phyloP scores from a whole-genome alignment of 2,797 vertebrate species.

The Esox lucius region DNA sequence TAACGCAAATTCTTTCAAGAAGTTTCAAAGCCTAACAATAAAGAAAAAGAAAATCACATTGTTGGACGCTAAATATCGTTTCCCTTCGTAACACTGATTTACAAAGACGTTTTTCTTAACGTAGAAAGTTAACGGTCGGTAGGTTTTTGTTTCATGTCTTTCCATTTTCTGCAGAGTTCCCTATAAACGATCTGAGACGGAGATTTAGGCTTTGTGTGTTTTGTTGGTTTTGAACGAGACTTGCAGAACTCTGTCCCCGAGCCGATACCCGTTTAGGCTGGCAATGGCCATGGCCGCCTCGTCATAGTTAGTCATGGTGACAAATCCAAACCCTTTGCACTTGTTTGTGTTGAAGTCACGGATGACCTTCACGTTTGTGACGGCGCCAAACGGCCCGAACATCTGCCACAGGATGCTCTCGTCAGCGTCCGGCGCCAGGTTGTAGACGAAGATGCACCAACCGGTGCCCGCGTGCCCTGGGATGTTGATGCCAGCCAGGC shows the following conservation, averaged over 20 bases:
- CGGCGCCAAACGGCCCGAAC: slow-evolving; percentile 97
- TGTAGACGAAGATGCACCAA: slow-evolving; percentile 99
- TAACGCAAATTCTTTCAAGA: slow-evolving; percentile 89
- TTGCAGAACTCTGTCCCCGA: slow-evolving; percentile 96
- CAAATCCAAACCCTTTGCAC: slow-evolving; percentile 99
- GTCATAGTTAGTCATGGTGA: slow-evolving; percentile 99
- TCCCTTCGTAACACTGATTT: slow-evolving; percentile 87
- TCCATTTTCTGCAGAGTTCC: slow-evolving; percentile 79
- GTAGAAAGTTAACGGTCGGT: slow-evolving; percentile 83
- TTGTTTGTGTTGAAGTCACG: slow-evolving; percentile 99
- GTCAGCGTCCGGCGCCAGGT: slow-evolving; percentile 94
- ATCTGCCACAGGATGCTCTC: slow-evolving; percentile 99
- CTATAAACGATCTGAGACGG: slow-evolving; percentile 86
- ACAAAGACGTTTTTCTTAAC: slow-evolving; percentile 90
- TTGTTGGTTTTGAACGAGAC: slow-evolving; percentile 99
- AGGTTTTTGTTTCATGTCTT: slow-evolving; percentile 59
- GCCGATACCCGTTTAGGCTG: slow-evolving; percentile 97
- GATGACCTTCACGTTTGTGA: slow-evolving; percentile 98
- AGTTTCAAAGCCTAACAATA: slow-evolving; percentile 84
- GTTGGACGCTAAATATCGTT: slow-evolving; percentile 87
- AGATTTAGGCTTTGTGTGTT: slow-evolving; percentile 96
- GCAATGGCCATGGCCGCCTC: slow-evolving; percentile 98
- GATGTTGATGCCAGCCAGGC: slow-evolving; percentile 96
- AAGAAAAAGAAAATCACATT: slow-evolving; percentile 66
- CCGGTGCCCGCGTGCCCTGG: slow-evolving; percentile 92